Evolutionary conservation across 2,888 invertebrate genomes (phyloP).

Genomic region (Epirrhoe tristata): DNA sequence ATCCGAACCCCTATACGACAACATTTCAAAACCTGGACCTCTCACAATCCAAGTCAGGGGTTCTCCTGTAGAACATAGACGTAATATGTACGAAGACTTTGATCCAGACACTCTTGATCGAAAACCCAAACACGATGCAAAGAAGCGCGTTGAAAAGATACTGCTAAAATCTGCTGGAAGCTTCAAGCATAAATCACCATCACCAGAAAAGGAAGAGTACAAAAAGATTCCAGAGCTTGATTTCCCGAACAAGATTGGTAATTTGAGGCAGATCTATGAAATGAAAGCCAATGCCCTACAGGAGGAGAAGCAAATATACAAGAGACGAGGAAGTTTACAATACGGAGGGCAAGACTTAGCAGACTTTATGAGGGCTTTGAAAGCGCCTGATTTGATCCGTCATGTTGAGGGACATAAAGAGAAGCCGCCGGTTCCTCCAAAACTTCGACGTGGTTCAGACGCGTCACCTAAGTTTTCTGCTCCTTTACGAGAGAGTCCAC

Average conservation of each 20-base stretch:
- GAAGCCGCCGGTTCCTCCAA: constrained; percentile 78
- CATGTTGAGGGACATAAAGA: constrained; percentile 65
- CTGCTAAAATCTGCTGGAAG: constrained; percentile 89
- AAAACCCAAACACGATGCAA: constrained; percentile 84
- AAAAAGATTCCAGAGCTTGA: constrained; percentile 64
- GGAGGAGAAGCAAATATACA: constrained; percentile 63
- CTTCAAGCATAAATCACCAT: constrained; percentile 85
- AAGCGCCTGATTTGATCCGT: constrained; percentile 69
- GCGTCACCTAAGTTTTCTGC: constrained; percentile 59
- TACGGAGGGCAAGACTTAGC: constrained; percentile 66
- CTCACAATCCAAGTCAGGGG: constrained; percentile 93
- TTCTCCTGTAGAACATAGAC: constrained; percentile 88
- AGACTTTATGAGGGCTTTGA: constrained; percentile 63
- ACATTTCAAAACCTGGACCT: constrained; percentile 88
- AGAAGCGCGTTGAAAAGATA: constrained; percentile 79
- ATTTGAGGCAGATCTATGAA: constrained; percentile 92
- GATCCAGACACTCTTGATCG: constrained; percentile 94
- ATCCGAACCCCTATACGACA: constrained; percentile 82
- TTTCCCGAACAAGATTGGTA: constrained; percentile 87
- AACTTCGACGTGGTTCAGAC: constrained; percentile 65
- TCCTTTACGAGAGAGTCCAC: constrained; percentile 64
- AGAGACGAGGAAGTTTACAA: constrained; percentile 72
- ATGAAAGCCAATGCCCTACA: constrained; percentile 85
- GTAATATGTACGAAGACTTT: constrained; percentile 90
- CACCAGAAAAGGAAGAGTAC: constrained; percentile 59